Percentiles rank a stretch among this genome's conserved stretches.
Conservation (phyloP, 2,797 vertebrate genomes). For the Thaleichthys pacificus region DNA sequence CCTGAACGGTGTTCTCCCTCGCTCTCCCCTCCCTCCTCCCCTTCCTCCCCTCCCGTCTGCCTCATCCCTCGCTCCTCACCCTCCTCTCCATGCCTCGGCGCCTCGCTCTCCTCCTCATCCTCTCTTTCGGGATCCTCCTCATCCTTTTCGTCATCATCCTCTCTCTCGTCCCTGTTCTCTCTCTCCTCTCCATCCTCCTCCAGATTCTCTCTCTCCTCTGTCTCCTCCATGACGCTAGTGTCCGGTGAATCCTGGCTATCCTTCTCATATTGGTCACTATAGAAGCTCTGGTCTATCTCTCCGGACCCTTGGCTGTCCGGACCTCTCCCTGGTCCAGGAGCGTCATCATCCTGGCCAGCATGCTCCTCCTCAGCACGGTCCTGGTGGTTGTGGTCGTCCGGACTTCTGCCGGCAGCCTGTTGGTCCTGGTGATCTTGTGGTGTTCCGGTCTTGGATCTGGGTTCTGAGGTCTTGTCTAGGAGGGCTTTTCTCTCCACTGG, state of each 20-base stretch:
- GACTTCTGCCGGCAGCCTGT: background rate
- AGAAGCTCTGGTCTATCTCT: background rate
- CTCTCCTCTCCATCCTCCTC: background rate
- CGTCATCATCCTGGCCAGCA: background rate
- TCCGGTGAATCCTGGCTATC: background rate
- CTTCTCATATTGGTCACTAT: background rate
- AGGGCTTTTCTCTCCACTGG: conserved; percentile 10
- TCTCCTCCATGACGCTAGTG: background rate
- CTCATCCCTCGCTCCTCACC: background rate
- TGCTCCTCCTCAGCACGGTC: background rate
- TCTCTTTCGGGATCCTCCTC: conserved; percentile 4
- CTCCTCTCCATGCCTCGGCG: background rate
- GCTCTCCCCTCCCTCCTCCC: background rate
- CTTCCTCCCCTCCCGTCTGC: conserved; percentile 4
- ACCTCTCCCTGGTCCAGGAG: background rate
- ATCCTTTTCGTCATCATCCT: background rate
- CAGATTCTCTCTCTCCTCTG: background rate
- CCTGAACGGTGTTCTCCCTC: conserved; percentile 24
- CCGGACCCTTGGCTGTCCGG: background rate
- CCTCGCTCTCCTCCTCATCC: background rate
- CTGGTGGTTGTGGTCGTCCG: background rate
- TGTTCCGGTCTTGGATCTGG: conserved; percentile 18
- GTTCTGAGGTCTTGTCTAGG: background rate
- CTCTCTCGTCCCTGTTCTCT: conserved; percentile 16
- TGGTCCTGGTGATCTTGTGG: background rate